A percentile compares a stretch with the other conserved stretches of the same genome.
phyloP scores from a whole-genome alignment of 2,888 invertebrate genomes.

The Hirtodrosophila confusa region DNA sequence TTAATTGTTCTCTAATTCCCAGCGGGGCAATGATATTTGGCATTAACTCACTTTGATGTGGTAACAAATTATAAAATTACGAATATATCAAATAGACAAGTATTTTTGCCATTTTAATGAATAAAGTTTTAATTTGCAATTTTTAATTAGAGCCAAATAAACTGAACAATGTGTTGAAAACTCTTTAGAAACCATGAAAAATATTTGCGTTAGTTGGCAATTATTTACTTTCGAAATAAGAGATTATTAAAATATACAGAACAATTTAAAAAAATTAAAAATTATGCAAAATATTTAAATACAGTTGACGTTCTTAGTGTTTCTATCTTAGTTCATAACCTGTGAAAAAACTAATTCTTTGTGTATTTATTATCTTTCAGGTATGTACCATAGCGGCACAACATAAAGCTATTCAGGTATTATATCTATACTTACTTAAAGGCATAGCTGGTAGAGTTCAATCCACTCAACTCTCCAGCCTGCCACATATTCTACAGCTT shows the following conservation, averaged over 20 bases:
- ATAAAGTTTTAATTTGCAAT: neutral
- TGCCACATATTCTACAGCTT: constrained; percentile 8
- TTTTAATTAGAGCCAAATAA: constrained; percentile 2
- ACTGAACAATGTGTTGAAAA: too few species aligned
- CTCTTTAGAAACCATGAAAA: too few species aligned
- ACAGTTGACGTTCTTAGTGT: too few species aligned
- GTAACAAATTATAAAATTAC: constrained; percentile 16
- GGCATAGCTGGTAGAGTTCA: too few species aligned
- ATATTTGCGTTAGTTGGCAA: too few species aligned
- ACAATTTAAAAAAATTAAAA: too few species aligned
- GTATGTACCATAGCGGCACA: constrained; percentile 46
- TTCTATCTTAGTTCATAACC: too few species aligned
- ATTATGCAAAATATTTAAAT: neutral
- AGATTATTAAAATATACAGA: too few species aligned
- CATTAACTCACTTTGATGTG: constrained; percentile 14
- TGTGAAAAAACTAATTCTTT: constrained; percentile 1
- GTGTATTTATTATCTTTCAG: constrained; percentile 41
- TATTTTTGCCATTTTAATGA: constrained; percentile 6
- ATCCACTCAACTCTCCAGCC: constrained; percentile 5
- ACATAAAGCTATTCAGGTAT: constrained; percentile 23
- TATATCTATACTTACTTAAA: neutral
- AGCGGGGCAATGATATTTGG: constrained; percentile 1
- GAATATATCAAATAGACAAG: too few species aligned
- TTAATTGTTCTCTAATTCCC: constrained; percentile 26
- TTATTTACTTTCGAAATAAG: too few species aligned